Percentiles rank a stretch among this genome's conserved stretches.
These are phyloP conservation scores for Podilymbus podiceps DNA, from an alignment of 2,113 vertebrate genomes.

Conservation along the genomic window DNA sequence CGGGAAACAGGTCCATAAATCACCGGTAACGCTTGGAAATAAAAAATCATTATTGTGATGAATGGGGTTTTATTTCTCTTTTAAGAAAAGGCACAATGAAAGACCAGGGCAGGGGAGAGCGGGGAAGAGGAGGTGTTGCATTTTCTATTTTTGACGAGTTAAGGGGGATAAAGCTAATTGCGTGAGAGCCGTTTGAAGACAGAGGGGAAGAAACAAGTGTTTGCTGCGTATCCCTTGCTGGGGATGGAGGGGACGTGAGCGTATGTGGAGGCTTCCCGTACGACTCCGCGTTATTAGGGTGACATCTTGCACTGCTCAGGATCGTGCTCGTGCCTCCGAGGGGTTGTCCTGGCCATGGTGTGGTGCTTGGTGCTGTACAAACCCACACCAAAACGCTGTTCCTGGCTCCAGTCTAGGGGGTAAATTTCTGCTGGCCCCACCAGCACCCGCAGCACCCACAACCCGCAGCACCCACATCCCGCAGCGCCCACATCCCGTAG, in stretches of 20 bases:
- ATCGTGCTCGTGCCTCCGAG: not conserved
- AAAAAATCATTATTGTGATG: slow-evolving; percentile 46
- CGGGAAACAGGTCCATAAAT: slow-evolving; percentile 41
- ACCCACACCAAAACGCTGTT: not conserved
- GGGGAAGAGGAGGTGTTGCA: not conserved
- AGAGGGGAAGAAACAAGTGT: not conserved
- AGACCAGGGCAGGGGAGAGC: not conserved
- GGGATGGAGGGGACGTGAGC: fast-evolving
- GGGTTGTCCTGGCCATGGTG: fast-evolving
- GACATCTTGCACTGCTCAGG: not conserved
- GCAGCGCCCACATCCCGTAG: not conserved
- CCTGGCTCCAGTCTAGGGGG: not conserved
- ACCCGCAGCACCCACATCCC: not conserved
- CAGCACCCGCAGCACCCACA: not conserved
- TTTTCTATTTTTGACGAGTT: not conserved
- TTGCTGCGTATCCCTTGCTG: not conserved
- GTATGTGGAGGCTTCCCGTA: not conserved
- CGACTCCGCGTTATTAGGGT: fast-evolving
- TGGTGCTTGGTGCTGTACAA: not conserved
- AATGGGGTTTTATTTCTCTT: slow-evolving; percentile 29
- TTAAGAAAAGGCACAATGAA: not conserved
- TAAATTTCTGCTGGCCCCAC: fast-evolving
- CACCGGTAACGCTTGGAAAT: not conserved
- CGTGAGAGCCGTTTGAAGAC: not conserved
- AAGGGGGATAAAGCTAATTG: not conserved